Percentiles rank a stretch among this genome's conserved stretches.
Evolutionary conservation across 35 echinoderm and acorn worm genomes (phyloP).

Genomic region (Holothuria glaberrima): DNA sequence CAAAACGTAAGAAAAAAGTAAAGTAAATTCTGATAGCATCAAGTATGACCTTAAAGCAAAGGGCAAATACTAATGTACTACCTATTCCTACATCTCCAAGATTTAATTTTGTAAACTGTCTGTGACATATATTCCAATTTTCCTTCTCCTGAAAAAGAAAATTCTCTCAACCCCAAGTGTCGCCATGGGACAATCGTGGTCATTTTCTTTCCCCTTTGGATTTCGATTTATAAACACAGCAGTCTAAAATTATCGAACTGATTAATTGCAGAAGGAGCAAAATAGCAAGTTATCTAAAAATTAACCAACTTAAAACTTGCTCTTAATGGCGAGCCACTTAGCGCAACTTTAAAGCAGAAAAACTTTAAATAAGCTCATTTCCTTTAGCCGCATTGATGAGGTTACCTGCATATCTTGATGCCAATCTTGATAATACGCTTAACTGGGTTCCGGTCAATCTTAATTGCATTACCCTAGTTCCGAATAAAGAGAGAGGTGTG

Average conservation of each 20-base stretch:
- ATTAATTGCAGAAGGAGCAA: slow-evolving; percentile 15
- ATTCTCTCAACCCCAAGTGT: too few species aligned
- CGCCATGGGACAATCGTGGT: too few species aligned
- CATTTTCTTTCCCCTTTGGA: slow-evolving; percentile 7
- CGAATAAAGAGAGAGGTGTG: slow-evolving; percentile 11
- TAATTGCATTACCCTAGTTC: slow-evolving; percentile 49
- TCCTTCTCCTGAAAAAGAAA: too few species aligned
- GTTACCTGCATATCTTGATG: slow-evolving; percentile 36
- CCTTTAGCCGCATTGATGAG: slow-evolving; percentile 22
- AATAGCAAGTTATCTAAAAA: neutral
- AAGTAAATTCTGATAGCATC: too few species aligned
- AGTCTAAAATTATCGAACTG: slow-evolving; percentile 17
- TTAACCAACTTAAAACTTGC: slow-evolving; percentile 25
- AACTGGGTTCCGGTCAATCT: slow-evolving; percentile 38
- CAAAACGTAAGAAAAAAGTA: too few species aligned
- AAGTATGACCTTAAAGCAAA: too few species aligned
- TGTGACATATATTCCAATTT: too few species aligned
- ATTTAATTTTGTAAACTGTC: too few species aligned
- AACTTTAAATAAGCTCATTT: slow-evolving; percentile 4
- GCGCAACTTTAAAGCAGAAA: slow-evolving; percentile 26
- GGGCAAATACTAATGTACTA: too few species aligned
- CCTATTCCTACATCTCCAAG: too few species aligned
- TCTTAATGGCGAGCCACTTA: slow-evolving; percentile 36
- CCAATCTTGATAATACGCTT: slow-evolving; percentile 43
- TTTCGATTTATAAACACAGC: slow-evolving; percentile 2